Percentiles rank a stretch among this genome's conserved stretches.
phyloP scores from a whole-genome alignment of 2,888 invertebrate genomes.

The Cyclophora albipunctata region DNA sequence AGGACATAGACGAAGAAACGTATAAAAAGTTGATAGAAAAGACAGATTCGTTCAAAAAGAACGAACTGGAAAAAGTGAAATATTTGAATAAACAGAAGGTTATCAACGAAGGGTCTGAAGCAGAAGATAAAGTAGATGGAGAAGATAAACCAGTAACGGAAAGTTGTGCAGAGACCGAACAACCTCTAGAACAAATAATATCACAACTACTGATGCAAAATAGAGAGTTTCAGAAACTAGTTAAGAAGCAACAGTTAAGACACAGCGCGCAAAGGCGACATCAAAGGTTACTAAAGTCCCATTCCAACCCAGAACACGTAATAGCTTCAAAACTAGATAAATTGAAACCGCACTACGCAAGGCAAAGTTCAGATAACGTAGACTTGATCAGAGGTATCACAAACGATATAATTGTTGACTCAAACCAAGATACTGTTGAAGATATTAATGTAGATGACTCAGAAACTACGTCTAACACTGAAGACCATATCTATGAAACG shows the following conservation, averaged over 20 bases:
- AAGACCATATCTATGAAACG: constrained; percentile 78
- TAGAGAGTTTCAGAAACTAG: constrained; percentile 85
- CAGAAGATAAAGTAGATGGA: constrained; percentile 47
- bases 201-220: constrained; percentile 88
- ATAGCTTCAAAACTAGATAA: constrained; percentile 55
- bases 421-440: constrained; percentile 19
- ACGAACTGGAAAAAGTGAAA: constrained; percentile 68
- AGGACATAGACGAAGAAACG: constrained; percentile 65
- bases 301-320: constrained; percentile 68
- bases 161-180: constrained; percentile 60
- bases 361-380: constrained; percentile 55
- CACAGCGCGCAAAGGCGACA: constrained; percentile 72
- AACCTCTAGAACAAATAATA: constrained; percentile 84
- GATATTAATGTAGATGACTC: constrained; percentile 20
- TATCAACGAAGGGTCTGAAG: constrained; percentile 60
- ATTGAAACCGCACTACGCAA: constrained; percentile 51
- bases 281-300: constrained; percentile 72
- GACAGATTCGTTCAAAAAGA: constrained; percentile 72
- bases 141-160: constrained; percentile 33
- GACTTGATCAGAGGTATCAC: constrained; percentile 21
- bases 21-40: constrained; percentile 68
- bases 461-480: constrained; percentile 37
- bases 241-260: constrained; percentile 81
- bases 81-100: constrained; percentile 68
- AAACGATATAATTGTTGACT: constrained; percentile 12